Evolutionary conservation across 1,140 invertebrate genomes (phyloP).

Genomic region (Cherax destructor): DNA sequence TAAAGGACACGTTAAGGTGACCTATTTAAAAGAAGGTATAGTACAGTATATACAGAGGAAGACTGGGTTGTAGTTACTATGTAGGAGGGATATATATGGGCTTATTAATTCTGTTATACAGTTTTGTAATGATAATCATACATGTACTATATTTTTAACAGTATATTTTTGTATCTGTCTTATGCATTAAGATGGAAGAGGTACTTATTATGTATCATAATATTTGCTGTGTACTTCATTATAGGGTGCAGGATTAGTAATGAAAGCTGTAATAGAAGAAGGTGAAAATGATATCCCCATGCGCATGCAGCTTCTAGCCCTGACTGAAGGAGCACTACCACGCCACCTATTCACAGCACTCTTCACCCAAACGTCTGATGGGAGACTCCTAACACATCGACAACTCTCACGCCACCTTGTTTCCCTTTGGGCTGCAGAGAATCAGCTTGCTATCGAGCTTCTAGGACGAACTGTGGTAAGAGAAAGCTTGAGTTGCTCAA

Average conservation of each 20-base stretch:
- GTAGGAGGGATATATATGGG: too few relatives aligned
- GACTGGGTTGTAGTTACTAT: too few relatives aligned
- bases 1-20: too few relatives aligned
- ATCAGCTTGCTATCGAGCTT: constrained; percentile 92
- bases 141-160: too few relatives aligned
- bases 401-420: constrained; percentile 97
- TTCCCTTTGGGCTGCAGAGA: constrained; percentile 96
- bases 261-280: constrained; percentile 98
- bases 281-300: constrained; percentile 91
- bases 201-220: too few relatives aligned
- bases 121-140: too few relatives aligned
- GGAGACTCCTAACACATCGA: constrained; percentile 86
- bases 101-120: too few relatives aligned
- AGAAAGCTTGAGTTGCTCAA: background rate
- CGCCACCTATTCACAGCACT: constrained; percentile 94
- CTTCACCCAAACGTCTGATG: constrained; percentile 82
- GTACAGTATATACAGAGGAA: too few relatives aligned
- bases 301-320: constrained; percentile 95
- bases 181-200: too few relatives aligned
- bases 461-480: constrained; percentile 91
- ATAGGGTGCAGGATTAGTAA: constrained; percentile 93
- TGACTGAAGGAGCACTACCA: constrained; percentile 97
- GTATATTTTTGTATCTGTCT: too few relatives aligned
- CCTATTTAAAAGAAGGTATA: too few relatives aligned
- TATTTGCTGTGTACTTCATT: background rate